Evolutionary conservation across 2,888 invertebrate species (phyloP), one percentile per base, ranked within the genome.

Genomic region (Escarpia spicata): DNA sequence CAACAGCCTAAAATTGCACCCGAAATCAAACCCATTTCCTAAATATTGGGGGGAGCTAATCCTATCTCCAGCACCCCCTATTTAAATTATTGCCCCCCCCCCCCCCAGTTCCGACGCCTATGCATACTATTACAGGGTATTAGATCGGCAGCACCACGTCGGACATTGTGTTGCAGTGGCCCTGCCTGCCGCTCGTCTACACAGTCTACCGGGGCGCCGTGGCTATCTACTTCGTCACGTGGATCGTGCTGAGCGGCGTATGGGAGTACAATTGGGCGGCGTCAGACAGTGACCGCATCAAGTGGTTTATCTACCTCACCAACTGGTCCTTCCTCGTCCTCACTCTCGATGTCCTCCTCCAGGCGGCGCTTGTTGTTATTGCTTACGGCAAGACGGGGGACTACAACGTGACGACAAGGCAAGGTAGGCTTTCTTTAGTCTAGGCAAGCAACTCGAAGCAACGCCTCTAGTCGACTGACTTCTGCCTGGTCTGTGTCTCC

Each of bases 281-380:
- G 26, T 92, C 91, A n/a, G 31, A 44, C n/a, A 90, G 6, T 90
- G 93, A 94, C 58, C 93, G 95, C 4, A 45, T 91, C 58, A 91
- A 91, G n/a, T 95, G 94, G 94, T 93, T 94, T 15, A 95, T 95
- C 15, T 96, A 94, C 92, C 94, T 96, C 37, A 96, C 96, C n/a
- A 95, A 95, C 93, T 96, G 96, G 96, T 95, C 95, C 19, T 96
- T 95, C 93, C 92, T 95, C 8, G 92, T 95, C 52, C 94, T 96
- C 10, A 94, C 95, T 3, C 44, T 95, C 10, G 95, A 96, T 92
- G 93, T 95, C 19, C 92, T 94, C 37, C 92, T 93, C 60, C 60
- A 93, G 9, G 91, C 92, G 26, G 75, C 26, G 4, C 75, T 75
- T 0, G 75, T 75, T 75, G 75, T 6, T 75, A 26, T 19, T 4